These are phyloP conservation scores for Leucophora obtusa DNA, from an alignment of 2,888 invertebrate genomes.

Conservation along the genomic window DNA sequence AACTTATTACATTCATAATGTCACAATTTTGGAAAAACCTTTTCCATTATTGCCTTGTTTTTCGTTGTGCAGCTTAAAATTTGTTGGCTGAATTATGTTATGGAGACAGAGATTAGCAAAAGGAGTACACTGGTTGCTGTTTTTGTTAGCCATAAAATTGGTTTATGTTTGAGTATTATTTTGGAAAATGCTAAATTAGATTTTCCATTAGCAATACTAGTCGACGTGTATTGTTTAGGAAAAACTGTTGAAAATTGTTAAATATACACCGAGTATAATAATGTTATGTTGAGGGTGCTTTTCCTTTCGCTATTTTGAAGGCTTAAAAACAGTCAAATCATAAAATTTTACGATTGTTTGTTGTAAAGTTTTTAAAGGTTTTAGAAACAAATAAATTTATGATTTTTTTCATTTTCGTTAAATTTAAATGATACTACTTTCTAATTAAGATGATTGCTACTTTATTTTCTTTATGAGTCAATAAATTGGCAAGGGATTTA, in stretches of 20 bases:
- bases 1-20: conserved; percentile 35
- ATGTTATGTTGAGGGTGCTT: conserved; percentile 30
- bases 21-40: conserved; percentile 36
- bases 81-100: conserved; percentile 54
- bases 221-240: conserved; percentile 18
- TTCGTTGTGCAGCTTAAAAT: conserved; percentile 50
- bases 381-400: conserved; percentile 61
- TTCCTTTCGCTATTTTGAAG: conserved; percentile 27
- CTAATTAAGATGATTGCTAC: conserved; percentile 63
- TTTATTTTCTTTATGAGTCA: conserved; percentile 50
- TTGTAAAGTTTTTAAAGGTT: conserved; percentile 57
- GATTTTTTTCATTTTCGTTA: conserved; percentile 42
- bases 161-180: conserved; percentile 49
- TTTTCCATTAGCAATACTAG: conserved; percentile 58
- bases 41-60: conserved; percentile 38
- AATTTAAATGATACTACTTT: conserved; percentile 52
- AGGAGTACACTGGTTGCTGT: conserved; percentile 23
- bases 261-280: not conserved
- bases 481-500: conserved; percentile 30
- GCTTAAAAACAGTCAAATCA: conserved; percentile 60
- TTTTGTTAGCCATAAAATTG: conserved; percentile 53
- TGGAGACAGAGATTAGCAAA: conserved; percentile 52
- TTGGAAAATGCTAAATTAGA: conserved; percentile 59
- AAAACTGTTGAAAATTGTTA: not conserved
- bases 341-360: conserved; percentile 64